A percentile compares a stretch with the other conserved stretches of the same genome.
Conservation (phyloP, 2,888 invertebrate genomes). For the Lithodes maja region DNA sequence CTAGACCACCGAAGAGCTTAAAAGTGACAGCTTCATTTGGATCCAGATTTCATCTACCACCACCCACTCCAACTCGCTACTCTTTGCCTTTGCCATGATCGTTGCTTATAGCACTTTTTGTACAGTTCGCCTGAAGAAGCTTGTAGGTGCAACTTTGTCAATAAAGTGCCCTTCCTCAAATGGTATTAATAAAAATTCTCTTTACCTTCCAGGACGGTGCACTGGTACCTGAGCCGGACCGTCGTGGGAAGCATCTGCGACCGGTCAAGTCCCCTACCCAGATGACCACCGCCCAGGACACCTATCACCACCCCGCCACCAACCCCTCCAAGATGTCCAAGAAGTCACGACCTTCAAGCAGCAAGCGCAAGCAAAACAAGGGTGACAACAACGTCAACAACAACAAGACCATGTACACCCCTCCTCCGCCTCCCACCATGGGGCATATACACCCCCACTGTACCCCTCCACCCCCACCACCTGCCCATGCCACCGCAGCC, state of each 20-base stretch:
- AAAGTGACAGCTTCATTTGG: no score
- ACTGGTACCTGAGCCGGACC: slow-evolving; percentile 67
- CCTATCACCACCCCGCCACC: slow-evolving; percentile 15
- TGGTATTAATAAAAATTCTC: neutral
- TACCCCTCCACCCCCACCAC: slow-evolving; percentile 44
- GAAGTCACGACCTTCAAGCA: slow-evolving; percentile 41
- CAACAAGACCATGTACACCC: slow-evolving; percentile 66
- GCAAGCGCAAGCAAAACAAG: slow-evolving; percentile 45
- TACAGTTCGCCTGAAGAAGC: no score
- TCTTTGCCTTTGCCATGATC: no score
- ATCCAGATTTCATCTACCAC: no score
- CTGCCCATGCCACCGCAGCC: slow-evolving; percentile 59
- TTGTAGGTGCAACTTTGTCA: no score
- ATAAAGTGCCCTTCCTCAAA: no score
- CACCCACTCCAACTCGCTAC: no score
- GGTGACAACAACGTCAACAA: neutral
- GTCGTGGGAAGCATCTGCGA: slow-evolving; percentile 68
- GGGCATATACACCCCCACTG: slow-evolving; percentile 65
- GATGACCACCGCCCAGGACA: neutral
- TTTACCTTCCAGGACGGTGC: slow-evolving; percentile 61
- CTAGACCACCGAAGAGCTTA: no score
- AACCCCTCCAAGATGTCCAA: slow-evolving; percentile 32
- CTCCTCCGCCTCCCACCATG: slow-evolving; percentile 61
- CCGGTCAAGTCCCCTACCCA: slow-evolving; percentile 55
- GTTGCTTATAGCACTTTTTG: no score